These are phyloP conservation scores for Melitaea cinxia DNA, from an alignment of 1,140 invertebrate species.

Conservation along the genomic window DNA sequence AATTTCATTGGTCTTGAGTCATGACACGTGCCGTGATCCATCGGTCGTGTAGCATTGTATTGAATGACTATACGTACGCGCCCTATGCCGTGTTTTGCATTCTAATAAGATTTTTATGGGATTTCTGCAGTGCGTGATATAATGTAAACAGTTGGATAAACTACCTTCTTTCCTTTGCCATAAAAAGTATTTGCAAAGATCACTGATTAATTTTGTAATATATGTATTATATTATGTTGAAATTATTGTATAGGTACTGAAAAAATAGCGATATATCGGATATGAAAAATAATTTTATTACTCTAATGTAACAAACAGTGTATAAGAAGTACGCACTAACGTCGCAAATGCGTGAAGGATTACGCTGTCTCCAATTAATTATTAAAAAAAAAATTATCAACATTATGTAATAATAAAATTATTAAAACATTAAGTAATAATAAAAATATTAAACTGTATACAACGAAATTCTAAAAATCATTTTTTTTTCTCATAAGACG, in stretches of 20 bases:
- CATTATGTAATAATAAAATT: too few species aligned
- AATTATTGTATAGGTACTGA: neutral
- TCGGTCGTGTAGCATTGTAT: slow-evolving; percentile 53
- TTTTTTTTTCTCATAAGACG: neutral
- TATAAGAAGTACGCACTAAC: too few species aligned
- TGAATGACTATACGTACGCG: slow-evolving; percentile 32
- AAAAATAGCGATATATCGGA: too few species aligned
- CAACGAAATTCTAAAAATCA: neutral
- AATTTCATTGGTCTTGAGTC: slow-evolving; percentile 35
- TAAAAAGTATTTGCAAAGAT: neutral
- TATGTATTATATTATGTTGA: neutral
- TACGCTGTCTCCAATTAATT: too few species aligned
- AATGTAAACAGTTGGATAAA: slow-evolving; percentile 10
- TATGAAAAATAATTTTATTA: neutral
- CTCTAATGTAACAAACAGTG: too few species aligned
- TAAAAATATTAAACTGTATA: neutral
- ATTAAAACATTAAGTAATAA: too few species aligned
- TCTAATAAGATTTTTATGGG: slow-evolving; percentile 58
- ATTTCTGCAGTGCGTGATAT: slow-evolving; percentile 40
- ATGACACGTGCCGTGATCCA: slow-evolving; percentile 55
- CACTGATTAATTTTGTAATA: neutral
- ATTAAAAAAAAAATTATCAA: too few species aligned
- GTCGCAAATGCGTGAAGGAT: too few species aligned
- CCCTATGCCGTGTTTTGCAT: slow-evolving; percentile 53
- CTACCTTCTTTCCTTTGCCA: slow-evolving; percentile 10